Percentiles rank a stretch among this genome's conserved stretches.
Evolutionary conservation across 2,113 vertebrate species (phyloP).

Genomic region (Alectura lathami): DNA sequence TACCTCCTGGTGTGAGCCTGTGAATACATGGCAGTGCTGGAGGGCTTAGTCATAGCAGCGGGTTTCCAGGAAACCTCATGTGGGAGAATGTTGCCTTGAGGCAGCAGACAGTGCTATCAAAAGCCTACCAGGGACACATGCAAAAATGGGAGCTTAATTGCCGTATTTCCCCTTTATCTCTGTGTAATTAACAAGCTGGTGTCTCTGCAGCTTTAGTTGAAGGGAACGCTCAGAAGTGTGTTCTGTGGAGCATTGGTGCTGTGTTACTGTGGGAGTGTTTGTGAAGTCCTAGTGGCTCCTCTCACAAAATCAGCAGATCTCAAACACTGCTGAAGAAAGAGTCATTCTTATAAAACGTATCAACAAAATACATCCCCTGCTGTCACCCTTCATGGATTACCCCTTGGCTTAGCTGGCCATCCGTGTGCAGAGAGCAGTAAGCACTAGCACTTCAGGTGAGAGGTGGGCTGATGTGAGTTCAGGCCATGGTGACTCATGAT

Average conservation of each 20-base stretch:
- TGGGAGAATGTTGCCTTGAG: slow-evolving; percentile 19
- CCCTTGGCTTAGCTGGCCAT: not conserved
- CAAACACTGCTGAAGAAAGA: not conserved
- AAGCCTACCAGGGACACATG: not conserved
- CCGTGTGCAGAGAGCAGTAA: not conserved
- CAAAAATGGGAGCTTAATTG: slow-evolving; percentile 23
- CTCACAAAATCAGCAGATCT: not conserved
- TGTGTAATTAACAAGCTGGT: slow-evolving; percentile 36
- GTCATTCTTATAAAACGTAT: not conserved
- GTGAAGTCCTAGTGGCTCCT: not conserved
- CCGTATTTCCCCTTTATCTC: slow-evolving; percentile 52
- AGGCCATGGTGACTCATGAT: not conserved
- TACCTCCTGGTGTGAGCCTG: not conserved
- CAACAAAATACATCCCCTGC: not conserved
- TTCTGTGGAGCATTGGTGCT: not conserved
- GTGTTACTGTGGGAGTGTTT: not conserved
- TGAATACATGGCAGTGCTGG: not conserved
- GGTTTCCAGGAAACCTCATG: slow-evolving; percentile 36
- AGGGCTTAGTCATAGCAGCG: slow-evolving; percentile 32
- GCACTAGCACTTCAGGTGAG: not conserved
- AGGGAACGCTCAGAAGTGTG: not conserved
- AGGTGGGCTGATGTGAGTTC: not conserved
- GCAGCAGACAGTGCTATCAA: slow-evolving; percentile 13
- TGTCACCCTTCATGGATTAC: not conserved
- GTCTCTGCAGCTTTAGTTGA: not conserved